Evolutionary conservation across 2,797 vertebrate genomes (phyloP), one percentile per base, ranked within the genome.

Genomic region (Silurus lanzhouensis): DNA sequence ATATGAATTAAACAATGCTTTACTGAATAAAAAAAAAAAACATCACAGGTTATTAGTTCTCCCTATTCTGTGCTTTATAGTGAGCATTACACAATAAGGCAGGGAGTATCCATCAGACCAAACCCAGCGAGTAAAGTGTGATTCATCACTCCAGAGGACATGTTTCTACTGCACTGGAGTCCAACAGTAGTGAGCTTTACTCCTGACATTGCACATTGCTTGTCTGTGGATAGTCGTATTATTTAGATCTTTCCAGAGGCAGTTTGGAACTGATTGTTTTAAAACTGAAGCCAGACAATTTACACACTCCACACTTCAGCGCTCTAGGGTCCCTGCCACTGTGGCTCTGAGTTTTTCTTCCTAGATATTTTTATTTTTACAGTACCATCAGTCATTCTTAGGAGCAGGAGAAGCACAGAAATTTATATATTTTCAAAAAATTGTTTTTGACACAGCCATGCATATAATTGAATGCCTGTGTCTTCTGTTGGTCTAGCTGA

Each of bases 241-340:
- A 14, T 64, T 81, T 81, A 27, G 25, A n/a, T 66, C 60, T 64
- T 63, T 80, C 44, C 78, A 81, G 63, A 52, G 44, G 44, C 78
- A 81, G 61, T 19, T 25, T 66, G 60, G 63, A 81, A 14, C 22
- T 48, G 60, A 81, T 81, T 64, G 60, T 81, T 77, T 76, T 77
- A 77, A 60, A 70, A 63, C 31, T 72, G 64, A 72, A 85, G 64
- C 55, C 20, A 85, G 66, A 64, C 77, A 81, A 17, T 74, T 70
- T 60, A 75, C 75, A 60, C 75, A 38, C 75, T 77, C 55, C 80
- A 31, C 63, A 31, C 48, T 60, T 77, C 55, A 22, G 75, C 55
- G 58, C 75, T 77, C 74, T 25, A 13, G 52, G 52, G 74, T 76
- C 55, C 27, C 9, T 77, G 75, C 17, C 27, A 77, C 55, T 38